Base-by-base conservation (phyloP, 2,888 invertebrate species). In the Liopterus haemorrhoidalis region DNA sequence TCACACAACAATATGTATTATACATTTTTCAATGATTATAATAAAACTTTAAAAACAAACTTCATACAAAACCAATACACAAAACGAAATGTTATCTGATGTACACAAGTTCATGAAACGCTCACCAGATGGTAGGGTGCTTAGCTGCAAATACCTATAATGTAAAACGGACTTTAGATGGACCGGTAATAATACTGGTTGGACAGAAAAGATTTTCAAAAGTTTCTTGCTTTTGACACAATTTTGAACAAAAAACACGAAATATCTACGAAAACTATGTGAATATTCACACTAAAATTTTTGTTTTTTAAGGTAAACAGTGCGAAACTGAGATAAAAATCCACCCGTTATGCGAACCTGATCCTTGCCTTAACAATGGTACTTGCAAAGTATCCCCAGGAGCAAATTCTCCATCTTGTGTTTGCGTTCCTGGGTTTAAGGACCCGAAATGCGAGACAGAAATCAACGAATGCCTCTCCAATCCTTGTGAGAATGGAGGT, bases 351-450 rank as follows among this genome's bases (percentile, higher is more conserved):
- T 91, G 92, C 69, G 78, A 78, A 58, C 74, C 78, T 49, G 78
- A 78, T 58, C 88, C 89, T 2, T 94, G 94, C 62, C 69, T 73
- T 50, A 84, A 91, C 69, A 84, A 83, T 61, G 90, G 82, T 47
- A 69, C 73, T 2, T 76, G 75, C 52, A 54, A 54, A 11, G 35
- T 45, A 2, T 18, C 21, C 4, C 38, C 41, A 6, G 33, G 46
- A 6, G 9, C 35, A 5, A 36, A 19, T n/a, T 16, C 21, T 19
- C 6, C 27, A 8, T 24, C 11, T 22, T 73, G 71, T 51, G 56
- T 62, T 16, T 72, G 70, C 49, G 49, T 55, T 11, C 47, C 70
- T 58, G 86, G 86, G 2, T 85, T 75, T 70, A 73, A 75, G 6
- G 86, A 86, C 0, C 67, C 65, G 36, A 70, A 76, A 57, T 87